Evolutionary conservation across 2,797 vertebrate genomes (phyloP).

Genomic region (Onychomys torridus): DNA sequence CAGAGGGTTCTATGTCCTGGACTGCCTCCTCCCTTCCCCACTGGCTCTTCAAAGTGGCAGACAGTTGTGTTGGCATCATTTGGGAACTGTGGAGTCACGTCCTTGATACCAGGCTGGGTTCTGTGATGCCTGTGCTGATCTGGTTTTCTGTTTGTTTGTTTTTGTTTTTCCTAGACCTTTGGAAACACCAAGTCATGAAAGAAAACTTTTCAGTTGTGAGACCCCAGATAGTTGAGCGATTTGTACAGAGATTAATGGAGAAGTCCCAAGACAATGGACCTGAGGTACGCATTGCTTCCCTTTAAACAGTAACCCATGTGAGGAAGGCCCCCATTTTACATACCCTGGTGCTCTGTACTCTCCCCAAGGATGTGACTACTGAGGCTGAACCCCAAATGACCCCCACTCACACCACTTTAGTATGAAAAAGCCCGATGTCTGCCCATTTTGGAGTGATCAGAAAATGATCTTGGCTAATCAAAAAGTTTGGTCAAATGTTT

Average conservation of each 20-base stretch:
- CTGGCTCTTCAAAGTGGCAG: neutral
- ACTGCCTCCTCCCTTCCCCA: fast-evolving
- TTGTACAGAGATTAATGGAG: slow-evolving; percentile 89
- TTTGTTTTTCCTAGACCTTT: slow-evolving; percentile 86
- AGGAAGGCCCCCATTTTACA: neutral
- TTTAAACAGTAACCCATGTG: slow-evolving; percentile 11
- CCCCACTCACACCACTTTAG: neutral
- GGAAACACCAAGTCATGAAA: slow-evolving; percentile 87
- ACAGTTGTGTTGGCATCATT: neutral
- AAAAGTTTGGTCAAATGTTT: slow-evolving; percentile 11
- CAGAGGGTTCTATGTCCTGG: neutral
- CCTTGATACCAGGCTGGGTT: neutral
- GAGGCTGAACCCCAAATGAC: slow-evolving; percentile 9
- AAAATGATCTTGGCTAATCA: neutral
- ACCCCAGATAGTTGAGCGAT: slow-evolving; percentile 88
- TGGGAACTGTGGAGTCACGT: neutral
- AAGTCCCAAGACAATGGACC: slow-evolving; percentile 84
- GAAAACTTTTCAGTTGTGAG: slow-evolving; percentile 86
- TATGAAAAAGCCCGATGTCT: neutral
- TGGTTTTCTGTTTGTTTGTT: neutral
- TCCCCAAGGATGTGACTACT: slow-evolving; percentile 54
- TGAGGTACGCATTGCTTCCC: slow-evolving; percentile 83
- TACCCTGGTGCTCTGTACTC: neutral
- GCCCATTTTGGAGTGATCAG: neutral
- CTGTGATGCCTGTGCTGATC: neutral